Evolutionary conservation across 2,888 invertebrate genomes (phyloP), one percentile per base, ranked within the genome.

Genomic region (Lysandra coridon): DNA sequence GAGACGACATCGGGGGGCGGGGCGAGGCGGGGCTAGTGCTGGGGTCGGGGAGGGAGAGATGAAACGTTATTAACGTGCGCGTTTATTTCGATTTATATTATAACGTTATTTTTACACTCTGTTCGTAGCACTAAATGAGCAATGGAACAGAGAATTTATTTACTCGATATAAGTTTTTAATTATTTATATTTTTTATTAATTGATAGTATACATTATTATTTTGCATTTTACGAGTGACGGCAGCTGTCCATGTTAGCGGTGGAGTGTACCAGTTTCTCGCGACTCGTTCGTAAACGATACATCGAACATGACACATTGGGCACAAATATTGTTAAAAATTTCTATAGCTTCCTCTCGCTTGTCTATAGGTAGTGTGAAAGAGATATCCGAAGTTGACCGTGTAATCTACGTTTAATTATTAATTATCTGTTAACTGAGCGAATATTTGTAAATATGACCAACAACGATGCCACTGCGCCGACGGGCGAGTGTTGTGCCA

Each of bases 221-320:
- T 92, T 93, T 94, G 93, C 93, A 94, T 93, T 94, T 93, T 92
- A 89, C 90, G 87, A 91, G 89, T 90, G 89, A 92, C 90, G 93
- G 93, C 93, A 93, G 93, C 93, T 94, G 93, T 93, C 92, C 92
- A 91, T 91, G 87, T 88, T 83, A 83, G 87, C 87, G 86, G 91
- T 90, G 90, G 85, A 86, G 87, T 90, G 90, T 85, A 87, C 90
- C 90, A 90, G 92, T 90, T 90, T 93, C 92, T 92, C 92, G 90
- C 91, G 89, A 90, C 89, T 90, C 88, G 86, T 89, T 90, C 89
- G 88, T 88, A 91, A 93, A 91, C 88, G 88, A 92, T 93, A 94
- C 94, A 94, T 94, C 94, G 94, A 94, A 94, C 94, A 93, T 93
- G 93, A 94, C 93, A 93, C 90, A 92, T 93, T 92, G 94, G 94